Conservation (phyloP, 2,797 vertebrate species). For the Peromyscus eremicus region DNA sequence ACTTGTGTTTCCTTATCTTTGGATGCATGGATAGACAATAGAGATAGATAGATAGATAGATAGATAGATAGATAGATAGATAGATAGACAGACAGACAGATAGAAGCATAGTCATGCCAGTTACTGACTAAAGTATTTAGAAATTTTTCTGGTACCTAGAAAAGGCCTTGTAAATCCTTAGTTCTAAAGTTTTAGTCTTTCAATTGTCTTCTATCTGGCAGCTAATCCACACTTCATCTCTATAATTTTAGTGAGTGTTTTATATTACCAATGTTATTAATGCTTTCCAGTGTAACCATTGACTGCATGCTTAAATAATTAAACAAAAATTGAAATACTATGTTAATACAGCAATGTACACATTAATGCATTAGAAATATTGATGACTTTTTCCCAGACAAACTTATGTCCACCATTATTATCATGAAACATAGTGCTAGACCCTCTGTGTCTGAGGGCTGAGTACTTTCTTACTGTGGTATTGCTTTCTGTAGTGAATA, state of each 20-base stretch:
- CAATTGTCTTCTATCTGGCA: not conserved
- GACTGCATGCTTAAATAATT: not conserved
- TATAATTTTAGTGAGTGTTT: not conserved
- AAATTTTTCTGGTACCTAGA: not conserved
- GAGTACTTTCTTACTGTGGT: not conserved
- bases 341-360: not conserved
- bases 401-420: not conserved
- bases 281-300: not conserved
- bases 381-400: not conserved
- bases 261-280: not conserved
- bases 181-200: not conserved
- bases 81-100: not conserved
- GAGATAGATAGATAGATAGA: not conserved
- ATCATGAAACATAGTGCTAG: not conserved
- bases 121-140: not conserved
- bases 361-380: not conserved
- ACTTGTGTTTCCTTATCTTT: not conserved
- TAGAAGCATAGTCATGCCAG: not conserved
- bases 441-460: not conserved
- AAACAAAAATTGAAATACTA: not conserved
- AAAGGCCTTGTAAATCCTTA: not conserved
- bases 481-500: not conserved
- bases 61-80: not conserved
- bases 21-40: not conserved
- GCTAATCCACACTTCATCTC: not conserved